A percentile compares a stretch with the other conserved stretches of the same genome.
Conservation (phyloP, 2,888 invertebrate species). For the Lasius platythorax region DNA sequence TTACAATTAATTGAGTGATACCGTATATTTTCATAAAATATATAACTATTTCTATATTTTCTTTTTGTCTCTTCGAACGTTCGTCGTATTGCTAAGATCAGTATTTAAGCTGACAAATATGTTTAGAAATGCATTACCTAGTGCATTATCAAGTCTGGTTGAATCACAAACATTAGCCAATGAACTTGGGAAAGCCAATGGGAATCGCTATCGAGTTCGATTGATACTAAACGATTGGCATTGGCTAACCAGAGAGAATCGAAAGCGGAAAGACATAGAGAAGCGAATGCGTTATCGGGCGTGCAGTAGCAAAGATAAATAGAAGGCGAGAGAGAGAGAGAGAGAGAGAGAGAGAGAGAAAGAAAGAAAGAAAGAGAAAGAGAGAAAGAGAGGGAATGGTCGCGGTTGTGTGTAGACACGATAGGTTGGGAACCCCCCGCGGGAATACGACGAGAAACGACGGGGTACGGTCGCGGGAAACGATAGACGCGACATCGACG, state of each 20-base stretch:
- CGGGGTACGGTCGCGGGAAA: constrained; percentile 11
- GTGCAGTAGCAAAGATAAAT: constrained; percentile 34
- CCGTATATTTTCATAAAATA: background rate
- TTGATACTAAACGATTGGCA: constrained; percentile 61
- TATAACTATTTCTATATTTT: background rate
- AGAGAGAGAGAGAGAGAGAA: background rate
- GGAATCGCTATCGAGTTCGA: constrained; percentile 43
- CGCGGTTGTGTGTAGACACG: constrained; percentile 15
- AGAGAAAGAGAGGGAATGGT: background rate
- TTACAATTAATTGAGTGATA: background rate
- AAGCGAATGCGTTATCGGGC: background rate
- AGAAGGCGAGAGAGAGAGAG: constrained; percentile 24
- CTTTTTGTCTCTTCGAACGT: background rate
- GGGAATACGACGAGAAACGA: constrained; percentile 34
- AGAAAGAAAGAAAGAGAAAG: background rate
- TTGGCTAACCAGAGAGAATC: background rate
- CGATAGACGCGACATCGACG: constrained; percentile 36
- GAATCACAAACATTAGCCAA: constrained; percentile 35
- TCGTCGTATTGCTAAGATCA: constrained; percentile 20
- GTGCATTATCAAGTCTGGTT: constrained; percentile 51
- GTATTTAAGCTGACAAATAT: constrained; percentile 57
- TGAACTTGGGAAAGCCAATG: constrained; percentile 46
- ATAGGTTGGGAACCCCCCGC: constrained; percentile 1
- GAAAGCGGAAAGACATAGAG: background rate
- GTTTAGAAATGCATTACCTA: background rate